Base-by-base conservation (phyloP, 2,797 vertebrate species). In the Eospalax fontanierii region DNA sequence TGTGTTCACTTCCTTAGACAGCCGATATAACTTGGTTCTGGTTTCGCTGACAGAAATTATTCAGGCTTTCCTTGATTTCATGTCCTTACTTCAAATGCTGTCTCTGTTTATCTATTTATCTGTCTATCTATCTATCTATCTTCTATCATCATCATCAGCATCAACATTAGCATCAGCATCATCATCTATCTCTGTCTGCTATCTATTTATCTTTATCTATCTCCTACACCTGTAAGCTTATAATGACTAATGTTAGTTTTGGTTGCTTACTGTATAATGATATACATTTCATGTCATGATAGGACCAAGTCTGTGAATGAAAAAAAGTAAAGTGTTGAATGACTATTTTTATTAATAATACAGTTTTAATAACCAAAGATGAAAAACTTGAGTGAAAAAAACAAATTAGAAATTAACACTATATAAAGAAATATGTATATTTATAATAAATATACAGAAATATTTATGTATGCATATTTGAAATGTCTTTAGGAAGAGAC, bases 391-490 rank as follows among this genome's bases (percentile, higher is more conserved):
- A n/a, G 33, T 87, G 82, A 91, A 84, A 97, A 95, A 92, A 82
- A 94, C 28, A 28, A 30, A 66, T 92, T 87, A 95, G 16, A 88
- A 88, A 92, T 96, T 16, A 79, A 15, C 1, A 33, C 30, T 81
- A 21, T 57, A 61, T 91, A 16, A 95, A 73, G 35, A 78, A 90
- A 95, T 91, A 73, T 70, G 76, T 90, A 95, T 91, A 73, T 80
- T 30, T 80, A 24, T 30, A 38, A 24, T 30, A 38, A 57, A 61
- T 33, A 3, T 61, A 33, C 8, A 43, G 73, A 74, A 6, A 43
- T 30, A 63, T 9, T 28, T 61, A 30, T 73, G 6, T 22, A 33
- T 63, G n/a, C 38, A 16, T 15, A 75, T 46, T 24, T 71, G 16
- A 85, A 54, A 79, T 18, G 8, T 54, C 1, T 68, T 33, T 71